Percentiles rank a stretch among this genome's conserved stretches.
Evolutionary conservation across 2,888 invertebrate genomes (phyloP).

Genomic region (Cybosia mesomella): DNA sequence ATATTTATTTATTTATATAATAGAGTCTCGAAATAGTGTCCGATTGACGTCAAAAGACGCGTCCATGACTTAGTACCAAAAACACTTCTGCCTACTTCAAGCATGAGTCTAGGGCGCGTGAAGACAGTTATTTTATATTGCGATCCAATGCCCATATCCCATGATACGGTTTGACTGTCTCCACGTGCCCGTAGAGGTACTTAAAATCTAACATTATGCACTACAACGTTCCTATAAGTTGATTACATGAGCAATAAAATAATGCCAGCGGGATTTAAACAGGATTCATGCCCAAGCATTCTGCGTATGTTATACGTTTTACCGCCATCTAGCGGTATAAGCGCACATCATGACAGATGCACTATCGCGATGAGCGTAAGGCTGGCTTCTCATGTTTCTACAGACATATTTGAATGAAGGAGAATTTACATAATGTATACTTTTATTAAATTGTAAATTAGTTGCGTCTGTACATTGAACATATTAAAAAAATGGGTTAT

Average conservation of each 20-base stretch:
- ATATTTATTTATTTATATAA: too few relatives aligned
- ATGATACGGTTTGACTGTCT: too few relatives aligned
- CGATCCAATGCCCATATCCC: too few relatives aligned
- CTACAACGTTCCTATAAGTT: neutral
- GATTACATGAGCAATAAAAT: neutral
- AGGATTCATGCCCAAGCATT: neutral
- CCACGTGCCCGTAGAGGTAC: too few relatives aligned
- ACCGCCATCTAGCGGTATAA: constrained; percentile 25
- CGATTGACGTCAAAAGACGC: too few relatives aligned
- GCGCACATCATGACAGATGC: constrained; percentile 13
- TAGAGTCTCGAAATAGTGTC: too few relatives aligned
- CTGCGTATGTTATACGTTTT: neutral
- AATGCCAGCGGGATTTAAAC: neutral
- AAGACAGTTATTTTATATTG: too few relatives aligned
- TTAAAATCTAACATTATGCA: neutral
- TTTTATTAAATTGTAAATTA: too few relatives aligned
- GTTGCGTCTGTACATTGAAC: too few relatives aligned
- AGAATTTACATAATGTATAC: too few relatives aligned
- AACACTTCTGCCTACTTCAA: neutral
- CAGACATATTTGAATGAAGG: neutral
- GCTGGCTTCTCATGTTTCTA: neutral
- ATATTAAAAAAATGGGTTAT: too few relatives aligned
- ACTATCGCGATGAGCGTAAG: neutral
- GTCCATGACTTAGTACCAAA: neutral
- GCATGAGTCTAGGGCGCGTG: too few relatives aligned